Base-by-base conservation (phyloP, 92 coral and sea anemone species). In the Epizoanthus stellaris region DNA sequence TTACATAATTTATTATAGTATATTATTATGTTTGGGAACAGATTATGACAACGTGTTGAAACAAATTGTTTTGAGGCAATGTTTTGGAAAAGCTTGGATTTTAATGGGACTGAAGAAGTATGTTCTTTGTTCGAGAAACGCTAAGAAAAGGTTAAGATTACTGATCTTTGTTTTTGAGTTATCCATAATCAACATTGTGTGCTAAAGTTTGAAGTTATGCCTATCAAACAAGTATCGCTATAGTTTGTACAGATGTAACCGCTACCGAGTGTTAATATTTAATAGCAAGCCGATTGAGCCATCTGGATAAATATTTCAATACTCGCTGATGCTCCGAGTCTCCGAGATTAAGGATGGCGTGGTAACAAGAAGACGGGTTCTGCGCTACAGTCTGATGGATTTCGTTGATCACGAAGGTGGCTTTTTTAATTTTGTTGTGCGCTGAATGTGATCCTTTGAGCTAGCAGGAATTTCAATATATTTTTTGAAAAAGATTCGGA, bases 351-450 rank as follows among this genome's bases (percentile, higher is more conserved):
- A 19, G 8, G 65, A 63, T 70, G 83, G 71, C 21, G 83, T 43
- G 21, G 57, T 60, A 34, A 76, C 70, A 17, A 39, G 69, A 15
- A 76, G 70, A 38, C 20, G 20, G 20, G 3, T 79, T 79, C 72
- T 63, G 6, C 61, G 65, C 40, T 63, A 79, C 67, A 63, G 47
- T 30, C 39, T 76, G 69, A 79, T 79, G 83, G 71, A 79, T 23
- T 79, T 79, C 58, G 65, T 79, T 42, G 83, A 62, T 64, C 83
- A 63, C 14, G 73, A 79, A 79, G 83, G 83, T 79, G 21, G 60
- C 72, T n/a, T 79, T 63, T 77, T 19, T 17, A n/a, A 21, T 16
- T 58, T 17, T 7, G 6, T 15, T 23, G 61, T 77, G 47, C 53
- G 8, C 52, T 9, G 63, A 75, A 30, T 17, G 16, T 42, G 14